Base-by-base conservation (phyloP, 2,113 vertebrate species). In the Pygoscelis antarcticus region DNA sequence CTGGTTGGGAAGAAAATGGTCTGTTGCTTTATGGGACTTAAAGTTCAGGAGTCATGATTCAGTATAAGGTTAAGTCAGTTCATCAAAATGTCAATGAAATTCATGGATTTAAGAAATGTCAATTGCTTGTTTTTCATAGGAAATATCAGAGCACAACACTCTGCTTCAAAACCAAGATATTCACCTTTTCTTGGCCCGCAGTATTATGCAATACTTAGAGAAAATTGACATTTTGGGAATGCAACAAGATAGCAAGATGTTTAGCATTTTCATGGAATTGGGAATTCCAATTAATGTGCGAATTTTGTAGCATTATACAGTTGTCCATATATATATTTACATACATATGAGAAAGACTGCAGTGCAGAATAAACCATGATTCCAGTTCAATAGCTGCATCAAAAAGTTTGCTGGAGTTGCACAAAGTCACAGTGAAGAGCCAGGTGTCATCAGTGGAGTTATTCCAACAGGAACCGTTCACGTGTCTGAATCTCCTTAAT, bases 31-130 rank as follows among this genome's bases (percentile, higher is more conserved):
- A 46, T 36, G 64, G 34, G 40, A 82, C 60, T 87, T 89, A 78
- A 74, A 94, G 80, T 87, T 95, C 87, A 97, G 64, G 84, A 95
- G 55, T 91, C 47, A 38, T 23, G 42, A 58, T 78, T 93, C 49
- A 20, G 55, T 62, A 15, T 47, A 89, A 96, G 92, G 89, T 94
- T 81, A 93, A 95, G 64, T 84, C 84, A 84, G 87, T 90, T 90
- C 78, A 87, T 79, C 61, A 90, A 97, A 97, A 96, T 93, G 91
- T 95, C 91, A 86, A 9, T 65, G 61, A 90, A 97, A 90, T 88
- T 89, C 76, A 61, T 46, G 40, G 89, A 70, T 90, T 90, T 86
- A 52, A 71, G 60, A 93, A 96, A 96, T 93, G 93, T 76, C 86
- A 93, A n/a, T 93, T 92, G 68, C 71, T 95, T 92, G 75, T 44